Evolutionary conservation across 2,797 vertebrate genomes (phyloP).

Genomic region (Momotus momota): DNA sequence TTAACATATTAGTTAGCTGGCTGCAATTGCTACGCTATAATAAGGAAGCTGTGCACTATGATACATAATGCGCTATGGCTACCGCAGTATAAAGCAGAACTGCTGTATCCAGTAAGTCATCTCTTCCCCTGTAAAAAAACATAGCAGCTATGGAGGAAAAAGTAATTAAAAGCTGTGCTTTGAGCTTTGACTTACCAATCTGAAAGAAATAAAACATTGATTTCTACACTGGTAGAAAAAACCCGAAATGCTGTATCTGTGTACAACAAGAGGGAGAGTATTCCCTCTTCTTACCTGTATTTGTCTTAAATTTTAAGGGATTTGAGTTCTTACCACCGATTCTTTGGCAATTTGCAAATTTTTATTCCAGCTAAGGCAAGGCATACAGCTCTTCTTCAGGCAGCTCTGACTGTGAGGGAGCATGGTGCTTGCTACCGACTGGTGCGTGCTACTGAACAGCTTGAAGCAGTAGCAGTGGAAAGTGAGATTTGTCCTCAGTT

Average conservation of each 20-base stretch:
- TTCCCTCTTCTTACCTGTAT: background rate
- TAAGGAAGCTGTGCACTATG: background rate
- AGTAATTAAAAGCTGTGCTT: background rate
- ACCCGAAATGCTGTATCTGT: background rate
- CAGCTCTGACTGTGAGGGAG: background rate
- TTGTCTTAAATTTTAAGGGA: background rate
- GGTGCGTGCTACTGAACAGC: background rate
- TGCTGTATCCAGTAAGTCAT: background rate
- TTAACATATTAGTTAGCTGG: background rate
- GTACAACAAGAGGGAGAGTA: background rate
- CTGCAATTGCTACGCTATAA: background rate
- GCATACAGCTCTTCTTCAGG: background rate
- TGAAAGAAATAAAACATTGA: background rate
- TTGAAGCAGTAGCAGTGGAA: background rate
- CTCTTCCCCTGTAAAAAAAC: background rate
- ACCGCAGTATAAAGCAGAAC: background rate
- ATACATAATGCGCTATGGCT: background rate
- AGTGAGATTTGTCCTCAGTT: constrained; percentile 36
- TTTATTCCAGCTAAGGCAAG: background rate
- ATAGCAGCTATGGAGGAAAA: background rate
- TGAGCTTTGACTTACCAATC: background rate
- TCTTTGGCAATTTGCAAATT: background rate
- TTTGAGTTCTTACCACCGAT: background rate
- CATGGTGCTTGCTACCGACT: background rate
- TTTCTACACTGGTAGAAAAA: background rate